A percentile compares a stretch with the other conserved stretches of the same genome.
Evolutionary conservation across 1,140 invertebrate genomes (phyloP).

Genomic region (Drosophila melanica): DNA sequence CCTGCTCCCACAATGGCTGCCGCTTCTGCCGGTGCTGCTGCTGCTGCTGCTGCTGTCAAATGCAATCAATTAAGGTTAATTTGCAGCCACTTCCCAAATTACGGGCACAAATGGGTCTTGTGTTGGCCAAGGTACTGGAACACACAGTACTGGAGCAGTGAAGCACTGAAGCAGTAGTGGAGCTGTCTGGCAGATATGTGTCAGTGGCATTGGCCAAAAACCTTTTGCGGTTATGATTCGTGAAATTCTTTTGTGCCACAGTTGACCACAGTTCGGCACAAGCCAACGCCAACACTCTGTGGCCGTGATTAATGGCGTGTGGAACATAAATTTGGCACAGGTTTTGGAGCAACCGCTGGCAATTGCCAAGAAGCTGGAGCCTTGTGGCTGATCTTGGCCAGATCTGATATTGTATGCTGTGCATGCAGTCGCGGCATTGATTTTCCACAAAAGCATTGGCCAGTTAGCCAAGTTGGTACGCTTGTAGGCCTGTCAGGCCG

Average conservation of each 20-base stretch:
- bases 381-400: slow-evolving; percentile 56
- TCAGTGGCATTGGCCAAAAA: slow-evolving; percentile 56
- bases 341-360: slow-evolving; percentile 12
- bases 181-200: slow-evolving; percentile 47
- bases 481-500: slow-evolving; percentile 72
- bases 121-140: slow-evolving; percentile 1
- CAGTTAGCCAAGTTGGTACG: slow-evolving; percentile 61
- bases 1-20: slow-evolving; percentile 60
- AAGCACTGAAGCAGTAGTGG: background rate
- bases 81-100: slow-evolving; percentile 79
- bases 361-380: background rate
- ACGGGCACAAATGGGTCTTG: slow-evolving; percentile 48
- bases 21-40: background rate
- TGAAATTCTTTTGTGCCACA: slow-evolving; percentile 46
- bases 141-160: background rate
- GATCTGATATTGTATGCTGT: slow-evolving; percentile 62
- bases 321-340: slow-evolving; percentile 68
- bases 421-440: slow-evolving; percentile 52
- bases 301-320: slow-evolving; percentile 70
- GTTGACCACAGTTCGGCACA: slow-evolving; percentile 45
- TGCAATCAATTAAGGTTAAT: slow-evolving; percentile 81
- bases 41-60: slow-evolving; percentile 64
- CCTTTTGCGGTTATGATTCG: slow-evolving; percentile 71
- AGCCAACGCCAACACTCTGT: slow-evolving; percentile 34
- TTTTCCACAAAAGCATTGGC: slow-evolving; percentile 40